Evolutionary conservation across 2,888 invertebrate species (phyloP), one percentile per base, ranked within the genome.

Genomic region (Drosophila mettleri): DNA sequence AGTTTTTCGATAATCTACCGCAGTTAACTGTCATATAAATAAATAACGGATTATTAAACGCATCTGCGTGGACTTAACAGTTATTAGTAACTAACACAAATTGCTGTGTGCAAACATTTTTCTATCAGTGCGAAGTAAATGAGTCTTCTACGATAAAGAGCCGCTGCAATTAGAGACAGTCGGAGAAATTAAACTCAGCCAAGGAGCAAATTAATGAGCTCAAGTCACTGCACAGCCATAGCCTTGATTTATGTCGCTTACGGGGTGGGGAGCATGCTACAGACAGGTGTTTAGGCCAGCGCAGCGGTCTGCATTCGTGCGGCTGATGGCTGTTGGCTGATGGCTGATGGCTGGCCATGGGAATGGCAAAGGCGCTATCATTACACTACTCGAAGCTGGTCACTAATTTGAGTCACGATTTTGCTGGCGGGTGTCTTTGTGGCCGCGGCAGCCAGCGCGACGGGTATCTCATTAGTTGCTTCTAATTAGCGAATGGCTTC

Each of bases 191-290:
- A 70, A 63, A 67, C 55, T 31, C 52, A 53, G 49, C 60, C 60
- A 74, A 54, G 76, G 24, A 54, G 51, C 66, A 78, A 86, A 81
- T 84, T 83, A 83, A 86, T 78, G 69, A 63, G 69, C 43, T 43
- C 59, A 46, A 78, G 66, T 69, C 55, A 36, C 39, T 58, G 58
- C 34, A 16, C 38, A 46, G 69, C 57, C 73, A 36, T 34, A 27
- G 55, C 67, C 34, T 52, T 82, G 80, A 76, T 80, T 83, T 79
- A 84, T 81, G 51, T 41, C 41, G 39, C 24, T 12, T 16, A 33
- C 14, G 29, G 39, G 8, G 48, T 38, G 53, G 34, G 20, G 34
- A n/a, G 68, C 52, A 38, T 33, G 43, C 38, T 18, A 22, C 43
- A 46, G 29, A 16, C 74, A 87, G 80, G 79, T 78, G 68, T 34